phyloP scores from a whole-genome alignment of 2,113 vertebrate species.

The Cacatua alba region DNA sequence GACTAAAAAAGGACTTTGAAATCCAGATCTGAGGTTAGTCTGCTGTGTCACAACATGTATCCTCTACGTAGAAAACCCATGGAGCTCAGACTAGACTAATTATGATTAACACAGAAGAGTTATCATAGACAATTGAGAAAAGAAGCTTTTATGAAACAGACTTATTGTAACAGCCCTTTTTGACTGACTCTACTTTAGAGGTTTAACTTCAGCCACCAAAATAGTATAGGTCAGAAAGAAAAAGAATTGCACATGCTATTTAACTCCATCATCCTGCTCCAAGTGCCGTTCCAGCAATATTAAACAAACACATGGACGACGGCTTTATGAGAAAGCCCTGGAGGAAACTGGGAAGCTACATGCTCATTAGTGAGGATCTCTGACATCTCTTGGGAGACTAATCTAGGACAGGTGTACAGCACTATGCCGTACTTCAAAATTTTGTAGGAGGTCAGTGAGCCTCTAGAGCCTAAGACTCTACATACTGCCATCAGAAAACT shows the following conservation, averaged over 20 bases:
- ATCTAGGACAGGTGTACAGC: neutral
- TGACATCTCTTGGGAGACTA: neutral
- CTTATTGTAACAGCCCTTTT: neutral
- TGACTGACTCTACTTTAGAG: neutral
- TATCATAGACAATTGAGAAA: neutral
- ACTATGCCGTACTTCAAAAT: neutral
- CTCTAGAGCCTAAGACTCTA: neutral
- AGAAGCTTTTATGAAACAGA: neutral
- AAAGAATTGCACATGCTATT: neutral
- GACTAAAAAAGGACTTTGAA: neutral
- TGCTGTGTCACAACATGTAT: neutral
- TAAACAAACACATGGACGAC: neutral
- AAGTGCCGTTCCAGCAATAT: neutral
- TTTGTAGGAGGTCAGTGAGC: neutral
- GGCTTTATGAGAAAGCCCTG: neutral
- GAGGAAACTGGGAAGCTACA: neutral
- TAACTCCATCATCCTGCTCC: neutral
- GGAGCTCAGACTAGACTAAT: neutral
- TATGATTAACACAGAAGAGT: neutral
- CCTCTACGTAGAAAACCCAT: neutral
- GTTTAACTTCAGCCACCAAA: neutral
- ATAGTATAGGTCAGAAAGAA: neutral
- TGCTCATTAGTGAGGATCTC: neutral
- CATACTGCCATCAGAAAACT: neutral
- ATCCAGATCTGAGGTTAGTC: neutral